Percentiles rank a stretch among this genome's conserved stretches.
phyloP scores from a whole-genome alignment of 1,140 invertebrate genomes.

The Agrilus planipennis region DNA sequence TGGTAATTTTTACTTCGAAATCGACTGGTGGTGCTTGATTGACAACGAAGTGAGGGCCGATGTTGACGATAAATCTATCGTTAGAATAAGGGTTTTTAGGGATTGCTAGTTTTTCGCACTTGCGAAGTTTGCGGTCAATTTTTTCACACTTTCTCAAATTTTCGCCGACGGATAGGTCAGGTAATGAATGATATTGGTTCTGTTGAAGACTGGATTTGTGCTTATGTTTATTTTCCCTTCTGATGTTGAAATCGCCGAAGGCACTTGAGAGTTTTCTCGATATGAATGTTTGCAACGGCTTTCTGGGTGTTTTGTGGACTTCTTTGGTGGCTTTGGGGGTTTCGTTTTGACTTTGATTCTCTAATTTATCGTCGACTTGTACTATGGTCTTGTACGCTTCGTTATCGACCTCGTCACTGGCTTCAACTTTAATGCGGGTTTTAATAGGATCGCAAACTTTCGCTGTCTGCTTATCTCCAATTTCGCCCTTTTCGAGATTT shows the following conservation, averaged over 20 bases:
- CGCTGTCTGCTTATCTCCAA: conserved; percentile 1
- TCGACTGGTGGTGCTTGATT: conserved; percentile 27
- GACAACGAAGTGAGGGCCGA: conserved; percentile 31
- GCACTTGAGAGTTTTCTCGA: conserved; percentile 30
- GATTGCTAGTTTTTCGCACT: conserved; percentile 14
- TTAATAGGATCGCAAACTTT: conserved; percentile 13
- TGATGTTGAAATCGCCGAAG: conserved; percentile 16
- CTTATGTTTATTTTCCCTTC: conserved; percentile 1
- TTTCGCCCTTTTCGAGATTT: background rate
- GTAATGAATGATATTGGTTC: conserved; percentile 55
- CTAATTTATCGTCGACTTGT: conserved; percentile 17
- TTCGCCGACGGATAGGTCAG: conserved; percentile 52
- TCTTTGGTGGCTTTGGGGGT: conserved; percentile 31
- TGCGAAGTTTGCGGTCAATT: conserved; percentile 50
- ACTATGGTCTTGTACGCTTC: conserved; percentile 30
- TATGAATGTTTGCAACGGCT: conserved; percentile 30
- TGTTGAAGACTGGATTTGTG: conserved; percentile 38
- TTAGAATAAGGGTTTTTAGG: conserved; percentile 9
- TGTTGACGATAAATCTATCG: conserved; percentile 33
- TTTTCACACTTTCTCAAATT: conserved; percentile 44
- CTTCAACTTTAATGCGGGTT: conserved; percentile 2
- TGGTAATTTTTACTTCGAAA: conserved; percentile 32
- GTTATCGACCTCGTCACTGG: conserved; percentile 8
- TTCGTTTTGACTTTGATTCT: conserved; percentile 30
- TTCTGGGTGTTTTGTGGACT: conserved; percentile 29